Conservation (phyloP, 2,113 vertebrate species). For the Neotoma lepida region DNA sequence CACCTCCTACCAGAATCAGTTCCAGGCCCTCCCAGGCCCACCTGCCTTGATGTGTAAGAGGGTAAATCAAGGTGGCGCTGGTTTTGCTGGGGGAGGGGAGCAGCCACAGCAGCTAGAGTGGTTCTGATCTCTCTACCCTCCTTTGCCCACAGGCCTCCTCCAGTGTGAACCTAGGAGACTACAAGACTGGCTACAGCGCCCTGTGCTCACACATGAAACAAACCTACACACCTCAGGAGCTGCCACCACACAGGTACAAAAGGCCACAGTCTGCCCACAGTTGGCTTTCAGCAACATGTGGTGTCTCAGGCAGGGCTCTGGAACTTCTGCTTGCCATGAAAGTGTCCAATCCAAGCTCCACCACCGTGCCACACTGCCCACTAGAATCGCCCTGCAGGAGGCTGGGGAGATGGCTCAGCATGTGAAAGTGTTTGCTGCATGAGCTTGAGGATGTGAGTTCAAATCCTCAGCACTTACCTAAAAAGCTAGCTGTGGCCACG, state of each 20-base stretch:
- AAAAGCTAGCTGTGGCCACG: not conserved
- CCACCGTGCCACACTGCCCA: too few species aligned
- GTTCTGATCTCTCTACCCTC: not conserved
- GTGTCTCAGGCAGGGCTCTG: not conserved
- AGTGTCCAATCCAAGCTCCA: not conserved
- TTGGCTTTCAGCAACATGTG: not conserved
- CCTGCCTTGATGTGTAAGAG: constrained; percentile 62
- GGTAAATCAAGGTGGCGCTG: constrained; percentile 58
- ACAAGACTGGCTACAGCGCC: not conserved
- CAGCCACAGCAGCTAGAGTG: too few species aligned
- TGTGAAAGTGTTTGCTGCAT: not conserved
- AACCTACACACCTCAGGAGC: not conserved
- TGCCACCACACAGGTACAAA: constrained; percentile 65
- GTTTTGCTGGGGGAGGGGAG: not conserved
- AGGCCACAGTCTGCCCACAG: not conserved
- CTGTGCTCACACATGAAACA: constrained; percentile 53
- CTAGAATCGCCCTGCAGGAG: too few species aligned
- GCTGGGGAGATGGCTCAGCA: not conserved
- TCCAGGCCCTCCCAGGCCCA: constrained; percentile 43
- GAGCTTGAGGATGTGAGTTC: not conserved
- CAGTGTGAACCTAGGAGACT: constrained; percentile 52
- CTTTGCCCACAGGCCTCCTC: constrained; percentile 52
- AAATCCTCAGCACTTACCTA: not conserved
- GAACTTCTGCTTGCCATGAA: not conserved
- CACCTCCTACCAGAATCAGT: constrained; percentile 70